phyloP scores from a whole-genome alignment of 2,888 invertebrate species.

The Parasteatoda lunata region DNA sequence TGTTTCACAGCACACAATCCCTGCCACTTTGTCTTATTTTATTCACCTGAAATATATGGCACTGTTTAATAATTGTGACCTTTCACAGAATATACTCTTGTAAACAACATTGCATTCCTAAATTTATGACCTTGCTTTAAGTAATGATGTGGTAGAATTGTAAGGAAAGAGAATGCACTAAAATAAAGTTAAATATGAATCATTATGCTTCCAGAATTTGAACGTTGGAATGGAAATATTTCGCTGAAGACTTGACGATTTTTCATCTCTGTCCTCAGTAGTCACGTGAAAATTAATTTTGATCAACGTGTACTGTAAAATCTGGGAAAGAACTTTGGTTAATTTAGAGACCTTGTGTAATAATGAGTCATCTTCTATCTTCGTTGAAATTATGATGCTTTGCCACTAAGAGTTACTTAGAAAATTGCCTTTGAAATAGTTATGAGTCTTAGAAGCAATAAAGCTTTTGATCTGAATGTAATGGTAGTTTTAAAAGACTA shows the following conservation, averaged over 20 bases:
- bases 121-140: conserved; percentile 2
- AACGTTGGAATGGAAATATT: conserved; percentile 4
- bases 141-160: conserved; percentile 54
- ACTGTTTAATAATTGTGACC: not conserved
- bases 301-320: not conserved
- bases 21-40: too few species aligned
- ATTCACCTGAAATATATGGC: too few species aligned
- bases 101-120: not conserved
- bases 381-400: not conserved
- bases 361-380: not conserved
- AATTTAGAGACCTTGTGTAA: not conserved
- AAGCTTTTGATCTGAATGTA: too few species aligned
- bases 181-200: conserved; percentile 39
- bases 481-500: too few species aligned
- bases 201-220: not conserved
- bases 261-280: not conserved
- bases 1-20: too few species aligned
- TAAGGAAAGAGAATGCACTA: conserved; percentile 11
- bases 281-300: not conserved
- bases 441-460: too few species aligned
- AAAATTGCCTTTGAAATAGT: too few species aligned
- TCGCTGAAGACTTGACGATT: not conserved
- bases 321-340: not conserved
- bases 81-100: not conserved
- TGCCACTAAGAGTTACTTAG: too few species aligned